Conservation (phyloP, 2,888 invertebrate species). For the Drosophila macrospina region DNA sequence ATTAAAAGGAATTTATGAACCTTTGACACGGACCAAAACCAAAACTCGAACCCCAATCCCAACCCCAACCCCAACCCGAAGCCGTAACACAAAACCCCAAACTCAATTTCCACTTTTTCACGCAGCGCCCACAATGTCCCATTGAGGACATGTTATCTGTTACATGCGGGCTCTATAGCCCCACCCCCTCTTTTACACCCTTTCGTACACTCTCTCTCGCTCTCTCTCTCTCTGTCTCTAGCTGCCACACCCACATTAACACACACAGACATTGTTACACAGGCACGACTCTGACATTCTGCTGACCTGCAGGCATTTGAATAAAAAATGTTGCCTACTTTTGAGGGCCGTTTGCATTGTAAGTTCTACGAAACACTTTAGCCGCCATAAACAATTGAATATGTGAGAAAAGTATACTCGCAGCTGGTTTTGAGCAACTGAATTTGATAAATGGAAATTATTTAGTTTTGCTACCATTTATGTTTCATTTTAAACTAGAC, state of each 20-base stretch:
- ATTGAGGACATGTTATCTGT: constrained; percentile 62
- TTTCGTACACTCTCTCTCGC: background rate
- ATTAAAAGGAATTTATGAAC: constrained; percentile 80
- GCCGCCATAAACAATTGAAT: background rate
- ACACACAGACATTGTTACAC: constrained; percentile 29
- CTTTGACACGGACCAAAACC: constrained; percentile 73
- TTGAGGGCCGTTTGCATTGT: constrained; percentile 3
- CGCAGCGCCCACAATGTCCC: constrained; percentile 29
- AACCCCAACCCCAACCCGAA: constrained; percentile 4
- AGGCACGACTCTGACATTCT: constrained; percentile 53
- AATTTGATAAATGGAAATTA: background rate
- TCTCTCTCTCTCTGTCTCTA: background rate
- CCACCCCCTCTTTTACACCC: background rate
- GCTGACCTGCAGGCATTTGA: constrained; percentile 58
- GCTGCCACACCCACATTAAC: constrained; percentile 16
- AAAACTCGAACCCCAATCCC: constrained; percentile 14
- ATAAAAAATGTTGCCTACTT: constrained; percentile 54
- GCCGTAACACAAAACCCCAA: too few relatives aligned
- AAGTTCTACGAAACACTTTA: background rate
- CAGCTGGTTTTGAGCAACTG: background rate
- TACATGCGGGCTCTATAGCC: constrained; percentile 49
- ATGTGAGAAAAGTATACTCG: background rate
- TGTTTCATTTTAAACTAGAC: background rate
- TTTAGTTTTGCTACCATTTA: background rate
- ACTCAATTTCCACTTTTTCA: constrained; percentile 14